Percentiles rank a stretch among this genome's conserved stretches.
phyloP scores from a whole-genome alignment of 2,888 invertebrate genomes.

The Drosophila meridiana region DNA sequence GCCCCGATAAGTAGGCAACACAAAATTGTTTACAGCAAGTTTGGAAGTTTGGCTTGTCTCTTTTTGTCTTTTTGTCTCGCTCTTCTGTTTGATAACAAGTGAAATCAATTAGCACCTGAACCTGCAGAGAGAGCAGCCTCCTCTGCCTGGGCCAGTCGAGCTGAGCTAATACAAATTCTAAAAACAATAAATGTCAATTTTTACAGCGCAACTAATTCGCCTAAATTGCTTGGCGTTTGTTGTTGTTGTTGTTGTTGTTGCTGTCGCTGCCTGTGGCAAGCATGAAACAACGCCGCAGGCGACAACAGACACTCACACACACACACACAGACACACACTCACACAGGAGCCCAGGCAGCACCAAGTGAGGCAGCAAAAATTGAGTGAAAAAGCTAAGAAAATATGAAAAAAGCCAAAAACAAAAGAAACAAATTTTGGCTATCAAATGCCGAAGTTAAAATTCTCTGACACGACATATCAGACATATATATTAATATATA shows the following conservation, averaged over 20 bases:
- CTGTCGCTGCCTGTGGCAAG: constrained; percentile 36
- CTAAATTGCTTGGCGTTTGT: constrained; percentile 20
- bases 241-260: neutral
- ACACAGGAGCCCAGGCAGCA: neutral
- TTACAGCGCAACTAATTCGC: constrained; percentile 66
- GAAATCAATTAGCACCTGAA: constrained; percentile 44
- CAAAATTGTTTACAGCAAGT: neutral
- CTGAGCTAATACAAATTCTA: constrained; percentile 69
- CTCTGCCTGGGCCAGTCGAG: constrained; percentile 16
- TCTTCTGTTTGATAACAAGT: constrained; percentile 10
- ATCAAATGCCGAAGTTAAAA: neutral
- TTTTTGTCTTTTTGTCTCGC: neutral
- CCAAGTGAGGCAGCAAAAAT: constrained; percentile 1
- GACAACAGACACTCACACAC: constrained; percentile 18
- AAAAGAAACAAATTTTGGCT: neutral
- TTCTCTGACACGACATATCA: neutral
- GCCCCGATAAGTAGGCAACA: constrained; percentile 12
- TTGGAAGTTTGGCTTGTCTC: neutral
- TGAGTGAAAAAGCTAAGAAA: constrained; percentile 9
- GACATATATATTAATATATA: neutral
- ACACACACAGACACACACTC: constrained; percentile 13
- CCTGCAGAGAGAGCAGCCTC: constrained; percentile 5
- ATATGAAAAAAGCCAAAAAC: neutral
- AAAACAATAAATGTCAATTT: constrained; percentile 79
- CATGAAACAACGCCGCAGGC: constrained; percentile 40